Conservation (phyloP, 2,797 vertebrate species). For the Anas georgica region DNA sequence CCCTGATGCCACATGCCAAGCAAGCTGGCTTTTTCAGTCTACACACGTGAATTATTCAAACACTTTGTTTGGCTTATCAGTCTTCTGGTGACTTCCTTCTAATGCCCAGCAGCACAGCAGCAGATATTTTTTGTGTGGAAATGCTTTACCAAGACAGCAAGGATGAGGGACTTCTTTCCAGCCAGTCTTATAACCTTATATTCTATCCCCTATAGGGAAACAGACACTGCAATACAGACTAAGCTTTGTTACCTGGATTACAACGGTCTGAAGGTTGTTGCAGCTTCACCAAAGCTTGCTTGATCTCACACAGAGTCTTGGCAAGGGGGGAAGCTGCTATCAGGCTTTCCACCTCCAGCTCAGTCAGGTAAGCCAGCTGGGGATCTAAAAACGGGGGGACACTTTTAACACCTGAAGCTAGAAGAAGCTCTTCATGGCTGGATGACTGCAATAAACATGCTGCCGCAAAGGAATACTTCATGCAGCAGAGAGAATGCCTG, state of each 20-base stretch:
- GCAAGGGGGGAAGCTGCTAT: constrained; percentile 82
- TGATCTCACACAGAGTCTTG: constrained; percentile 83
- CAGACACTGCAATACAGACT: neutral
- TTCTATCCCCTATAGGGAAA: neutral
- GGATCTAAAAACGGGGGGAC: neutral
- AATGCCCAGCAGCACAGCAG: neutral
- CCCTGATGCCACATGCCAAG: neutral
- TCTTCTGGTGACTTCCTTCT: neutral
- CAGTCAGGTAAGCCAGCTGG: constrained; percentile 53
- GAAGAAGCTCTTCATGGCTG: neutral
- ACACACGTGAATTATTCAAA: neutral
- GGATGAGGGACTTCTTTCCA: neutral
- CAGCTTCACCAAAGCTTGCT: constrained; percentile 78
- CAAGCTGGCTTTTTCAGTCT: neutral
- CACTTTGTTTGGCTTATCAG: neutral
- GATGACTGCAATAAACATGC: neutral
- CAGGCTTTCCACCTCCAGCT: constrained; percentile 81
- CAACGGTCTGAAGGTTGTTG: neutral
- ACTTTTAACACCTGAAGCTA: neutral
- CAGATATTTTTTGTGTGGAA: neutral
- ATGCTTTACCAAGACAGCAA: neutral
- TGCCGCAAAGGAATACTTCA: neutral
- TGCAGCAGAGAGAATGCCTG: neutral
- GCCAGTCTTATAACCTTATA: neutral
- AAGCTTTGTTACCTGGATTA: neutral